Evolutionary conservation across 2,888 invertebrate genomes (phyloP), one percentile per base, ranked within the genome.

Genomic region (Pandemis heparana): DNA sequence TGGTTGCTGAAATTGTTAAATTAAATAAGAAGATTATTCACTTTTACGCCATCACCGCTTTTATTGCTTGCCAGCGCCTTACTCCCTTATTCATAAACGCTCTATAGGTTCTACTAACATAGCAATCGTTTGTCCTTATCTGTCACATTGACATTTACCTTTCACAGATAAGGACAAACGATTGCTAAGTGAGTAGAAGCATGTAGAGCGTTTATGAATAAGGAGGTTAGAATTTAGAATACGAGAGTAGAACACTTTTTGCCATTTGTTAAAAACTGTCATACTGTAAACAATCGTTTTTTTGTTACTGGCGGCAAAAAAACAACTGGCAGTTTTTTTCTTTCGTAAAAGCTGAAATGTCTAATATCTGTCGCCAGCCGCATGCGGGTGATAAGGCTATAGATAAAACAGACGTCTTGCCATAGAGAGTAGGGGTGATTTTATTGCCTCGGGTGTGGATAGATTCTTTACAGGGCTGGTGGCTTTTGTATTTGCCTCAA

Each of bases 381-480:
- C 79, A 82, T 80, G 80, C 80, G 79, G 78, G 79, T 48, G 74
- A 75, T 78, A 79, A 78, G 78, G 78, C 77, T 77, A 76, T 77
- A 81, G 80, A 80, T 80, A 75, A 71, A 68, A 63, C 76, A 75
- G 75, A 76, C 71, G 76, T 77, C 77, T 77, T 75, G 76, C 77
- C 75, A 77, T 79, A 74, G 78, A 74, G 78, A 80, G 80, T 78
- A 79, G 80, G 85, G 86, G 85, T 83, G 82, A 77, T 71, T 87
- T 89, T 88, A 86, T 85, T 85, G 83, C 84, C 85, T 76, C 79
- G 90, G 90, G 89, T 86, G 89, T 78, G 81, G 86, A 87, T 72
- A 83, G 87, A 89, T 84, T 83, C 77, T 71, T 59, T 68, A 48
- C 84, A 90, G 87, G 87, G 87, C 77, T 86, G 86, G 12, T 18